Percentiles rank a stretch among this genome's conserved stretches.
Evolutionary conservation across 2,797 vertebrate species (phyloP).

Genomic region (Microhierax caerulescens): DNA sequence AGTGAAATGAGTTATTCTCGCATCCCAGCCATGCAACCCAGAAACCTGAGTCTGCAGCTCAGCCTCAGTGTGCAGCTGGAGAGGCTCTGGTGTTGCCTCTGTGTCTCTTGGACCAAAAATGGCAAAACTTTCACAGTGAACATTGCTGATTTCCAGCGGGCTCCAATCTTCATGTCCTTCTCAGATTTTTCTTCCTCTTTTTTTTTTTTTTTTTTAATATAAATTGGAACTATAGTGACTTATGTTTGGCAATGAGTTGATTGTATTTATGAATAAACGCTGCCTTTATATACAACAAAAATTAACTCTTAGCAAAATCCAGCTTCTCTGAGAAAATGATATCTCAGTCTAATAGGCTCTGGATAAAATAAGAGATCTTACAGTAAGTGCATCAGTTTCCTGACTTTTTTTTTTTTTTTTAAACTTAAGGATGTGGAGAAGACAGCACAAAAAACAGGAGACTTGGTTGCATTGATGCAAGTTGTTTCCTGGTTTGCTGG

Average conservation of each 20-base stretch:
- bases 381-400: background rate
- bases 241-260: background rate
- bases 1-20: background rate
- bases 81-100: background rate
- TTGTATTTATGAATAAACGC: background rate
- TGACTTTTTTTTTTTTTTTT: background rate
- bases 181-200: background rate
- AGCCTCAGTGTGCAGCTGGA: background rate
- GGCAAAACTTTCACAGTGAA: background rate
- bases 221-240: background rate
- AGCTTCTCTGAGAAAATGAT: background rate
- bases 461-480: rapidly evolving
- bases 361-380: background rate
- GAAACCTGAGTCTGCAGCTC: too few relatives aligned
- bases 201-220: too few relatives aligned
- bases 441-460: background rate
- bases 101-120: background rate
- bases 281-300: background rate
- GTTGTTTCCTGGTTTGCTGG: background rate
- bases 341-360: background rate
- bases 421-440: background rate
- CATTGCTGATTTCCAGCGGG: background rate
- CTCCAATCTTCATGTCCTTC: background rate
- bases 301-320: background rate
- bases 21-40: background rate